Base-by-base conservation (phyloP, 2,797 vertebrate genomes). In the Jordanella pulchra region DNA sequence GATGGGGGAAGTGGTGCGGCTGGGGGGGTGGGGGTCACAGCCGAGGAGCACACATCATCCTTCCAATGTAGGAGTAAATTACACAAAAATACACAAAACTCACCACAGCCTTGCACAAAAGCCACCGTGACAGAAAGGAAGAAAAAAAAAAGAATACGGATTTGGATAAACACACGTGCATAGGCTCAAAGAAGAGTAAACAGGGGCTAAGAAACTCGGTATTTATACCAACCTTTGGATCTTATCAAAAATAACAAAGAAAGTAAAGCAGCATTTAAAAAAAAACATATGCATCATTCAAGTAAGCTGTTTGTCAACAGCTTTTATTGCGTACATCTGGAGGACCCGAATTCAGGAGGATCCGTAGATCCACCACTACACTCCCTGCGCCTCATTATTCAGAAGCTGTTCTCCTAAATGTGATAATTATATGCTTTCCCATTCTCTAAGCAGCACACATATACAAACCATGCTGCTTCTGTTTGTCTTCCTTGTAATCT, bases 351-450 rank as follows among this genome's bases (percentile, higher is more conserved):
- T 76, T 77, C 27, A 65, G 71, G 77, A 84, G 70, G 81, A 84
- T 86, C 63, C 66, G 54, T 76, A 82, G 56, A 80, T 83, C 77
- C 63, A 23, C 69, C 48, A 35, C 77, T 86, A 76, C 81, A 85
- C 84, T 86, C 89, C 87, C 83, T 73, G 55, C 69, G 85, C 82
- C 77, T 87, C 84, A 90, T 92, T 93, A 94, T 93, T 92, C 90
- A 81, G 87, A 89, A 87, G 91, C 91, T 94, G 89, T 92, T 93
- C 90, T 88, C 88, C 91, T 92, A 94, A 95, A 95, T 94, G 94
- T 92, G 94, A 95, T 95, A 95, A 95, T 95, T 94, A 94, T 88
- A 94, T 23, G 80, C 89, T 93, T 85, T 82, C 68, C 84, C 79
- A 76, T 89, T 90, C 85, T 84, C 80, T 89, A 85, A 90, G 84